These are phyloP conservation scores for Polypedilum pembai DNA, from an alignment of 1,140 invertebrate genomes.

Conservation along the genomic window DNA sequence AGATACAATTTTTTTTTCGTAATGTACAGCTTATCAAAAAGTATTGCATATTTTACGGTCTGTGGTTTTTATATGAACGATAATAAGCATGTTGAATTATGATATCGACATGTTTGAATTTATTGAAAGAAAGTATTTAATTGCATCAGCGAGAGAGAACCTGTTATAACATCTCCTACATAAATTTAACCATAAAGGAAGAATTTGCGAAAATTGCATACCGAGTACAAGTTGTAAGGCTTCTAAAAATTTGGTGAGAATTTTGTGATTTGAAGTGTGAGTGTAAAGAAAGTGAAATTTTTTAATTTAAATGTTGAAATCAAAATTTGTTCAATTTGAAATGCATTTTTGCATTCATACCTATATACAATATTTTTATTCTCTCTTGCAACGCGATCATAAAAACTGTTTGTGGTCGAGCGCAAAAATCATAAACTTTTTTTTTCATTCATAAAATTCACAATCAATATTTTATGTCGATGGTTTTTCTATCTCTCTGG, in stretches of 20 bases:
- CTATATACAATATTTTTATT: not conserved
- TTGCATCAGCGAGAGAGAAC: not conserved
- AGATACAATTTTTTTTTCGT: not conserved
- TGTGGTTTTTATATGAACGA: not conserved
- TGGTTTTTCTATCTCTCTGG: slow-evolving; percentile 6
- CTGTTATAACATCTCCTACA: not conserved
- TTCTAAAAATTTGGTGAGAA: not conserved
- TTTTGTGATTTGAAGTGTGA: not conserved
- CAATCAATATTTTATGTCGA: slow-evolving; percentile 27
- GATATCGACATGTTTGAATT: not conserved
- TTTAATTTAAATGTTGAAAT: not conserved
- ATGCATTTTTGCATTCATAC: not conserved
- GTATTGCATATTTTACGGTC: not conserved
- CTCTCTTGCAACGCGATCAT: not conserved
- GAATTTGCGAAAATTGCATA: not conserved
- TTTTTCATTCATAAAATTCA: slow-evolving; percentile 25
- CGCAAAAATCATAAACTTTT: slow-evolving; percentile 22
- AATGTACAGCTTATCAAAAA: not conserved
- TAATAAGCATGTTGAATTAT: not conserved
- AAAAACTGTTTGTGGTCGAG: slow-evolving; percentile 14
- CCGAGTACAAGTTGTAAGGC: not conserved
- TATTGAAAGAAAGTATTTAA: too few relatives aligned
- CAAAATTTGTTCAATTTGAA: not conserved
- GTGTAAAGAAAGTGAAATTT: not conserved
- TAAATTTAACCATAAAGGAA: not conserved